Evolutionary conservation across 2,888 invertebrate species (phyloP), one percentile per base, ranked within the genome.

Genomic region (Euplagia quadripunctaria): DNA sequence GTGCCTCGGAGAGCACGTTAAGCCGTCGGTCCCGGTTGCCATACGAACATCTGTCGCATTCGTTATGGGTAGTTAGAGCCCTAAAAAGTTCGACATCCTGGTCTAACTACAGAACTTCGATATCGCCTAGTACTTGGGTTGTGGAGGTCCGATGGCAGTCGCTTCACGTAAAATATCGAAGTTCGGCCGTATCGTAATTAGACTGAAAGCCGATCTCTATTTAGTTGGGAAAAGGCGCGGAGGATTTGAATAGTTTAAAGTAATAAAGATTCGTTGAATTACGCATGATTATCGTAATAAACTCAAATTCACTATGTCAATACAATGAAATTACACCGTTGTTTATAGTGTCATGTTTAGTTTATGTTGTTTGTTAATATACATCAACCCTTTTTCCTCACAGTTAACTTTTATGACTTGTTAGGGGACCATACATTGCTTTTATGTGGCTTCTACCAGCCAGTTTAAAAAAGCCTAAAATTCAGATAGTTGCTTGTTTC

Each of bases 351-450:
- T 14, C 16, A 31, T 43, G 20, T 42, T 52, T 51, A 64, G 14
- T 49, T 42, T 63, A 46, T 16, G 20, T 52, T 7, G 16, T 71
- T 46, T 17, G 41, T 68, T 41, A 49, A 49, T 49, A 49, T 49
- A 69, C 69, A 49, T 20, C 3, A 69, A 58, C 63, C 69, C 63
- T 63, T 70, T n/a, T 70, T 70, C 63, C 69, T 63, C 14, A 17
- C 64, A 52, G 64, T 64, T 70, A 64, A 64, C 52, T 70, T 70
- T 70, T 64, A 70, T 55, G n/a, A 70, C 64, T 64, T 55, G 51
- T 70, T 51, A 2, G 8, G 63, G 31, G 17, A 43, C 31, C 11
- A 14, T 63, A 17, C n/a, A 64, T 11, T 41, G 64, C 0, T 65
- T 71, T 46, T 58, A 58, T 46, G 20, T 46, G 16, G 12, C 70